These are phyloP conservation scores for Amphiduros pacificus DNA, from an alignment of 2,888 invertebrate species.

Conservation along the genomic window DNA sequence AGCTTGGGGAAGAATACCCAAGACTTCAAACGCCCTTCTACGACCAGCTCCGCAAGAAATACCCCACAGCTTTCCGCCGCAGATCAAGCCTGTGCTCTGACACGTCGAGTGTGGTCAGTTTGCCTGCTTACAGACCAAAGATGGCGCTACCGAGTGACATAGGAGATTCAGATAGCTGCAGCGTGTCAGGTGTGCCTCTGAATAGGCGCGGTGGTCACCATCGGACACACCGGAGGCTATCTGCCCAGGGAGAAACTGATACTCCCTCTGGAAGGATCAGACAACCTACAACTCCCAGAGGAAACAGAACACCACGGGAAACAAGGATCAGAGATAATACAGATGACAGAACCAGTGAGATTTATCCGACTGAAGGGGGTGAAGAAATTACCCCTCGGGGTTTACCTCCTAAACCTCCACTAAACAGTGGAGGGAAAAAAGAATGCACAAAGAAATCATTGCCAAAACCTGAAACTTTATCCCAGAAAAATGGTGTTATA, in stretches of 20 bases:
- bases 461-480: too few relatives aligned
- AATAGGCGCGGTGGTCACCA: background rate
- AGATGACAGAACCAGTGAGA: too few relatives aligned
- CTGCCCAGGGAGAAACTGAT: too few relatives aligned
- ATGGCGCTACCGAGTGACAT: background rate
- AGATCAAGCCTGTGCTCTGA: constrained; percentile 10
- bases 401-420: too few relatives aligned
- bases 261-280: too few relatives aligned
- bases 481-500: too few relatives aligned
- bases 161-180: too few relatives aligned
- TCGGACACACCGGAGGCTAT: background rate
- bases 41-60: constrained; percentile 1
- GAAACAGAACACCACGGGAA: background rate
- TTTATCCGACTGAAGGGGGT: too few relatives aligned
- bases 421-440: too few relatives aligned
- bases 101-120: background rate
- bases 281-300: background rate
- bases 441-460: too few relatives aligned
- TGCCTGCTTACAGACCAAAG: background rate
- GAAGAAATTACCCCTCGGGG: too few relatives aligned
- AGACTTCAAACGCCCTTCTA: constrained; percentile 6
- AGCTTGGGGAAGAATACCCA: background rate
- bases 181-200: background rate
- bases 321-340: too few relatives aligned
- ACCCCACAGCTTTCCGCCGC: constrained; percentile 5